These are phyloP conservation scores for Bombus pyrosoma DNA, from an alignment of 1,140 invertebrate species.

Conservation along the genomic window DNA sequence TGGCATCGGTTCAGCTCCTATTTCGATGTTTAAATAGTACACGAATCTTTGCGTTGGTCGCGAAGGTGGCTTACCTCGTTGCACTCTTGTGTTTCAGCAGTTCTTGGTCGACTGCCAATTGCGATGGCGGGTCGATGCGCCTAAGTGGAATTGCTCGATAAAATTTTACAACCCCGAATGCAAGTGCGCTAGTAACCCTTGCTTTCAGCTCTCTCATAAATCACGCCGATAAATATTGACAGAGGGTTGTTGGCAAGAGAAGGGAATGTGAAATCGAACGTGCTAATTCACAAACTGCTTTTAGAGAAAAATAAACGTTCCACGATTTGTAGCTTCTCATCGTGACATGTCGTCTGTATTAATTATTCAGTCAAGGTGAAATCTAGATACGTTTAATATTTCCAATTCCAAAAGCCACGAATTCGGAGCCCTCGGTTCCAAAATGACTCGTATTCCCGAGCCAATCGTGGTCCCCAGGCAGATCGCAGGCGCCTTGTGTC, in stretches of 20 bases:
- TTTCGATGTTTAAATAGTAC: conserved; percentile 4
- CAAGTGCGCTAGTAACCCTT: not conserved
- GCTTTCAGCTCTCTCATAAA: not conserved
- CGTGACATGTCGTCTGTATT: too few species aligned
- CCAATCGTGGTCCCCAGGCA: too few species aligned
- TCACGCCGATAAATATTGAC: conserved; percentile 6
- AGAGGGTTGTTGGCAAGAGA: too few species aligned
- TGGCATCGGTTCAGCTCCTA: conserved; percentile 20
- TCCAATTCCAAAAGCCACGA: too few species aligned
- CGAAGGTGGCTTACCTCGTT: conserved; percentile 8
- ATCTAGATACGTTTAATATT: too few species aligned
- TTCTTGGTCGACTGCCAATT: conserved; percentile 41
- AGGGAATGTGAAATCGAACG: not conserved
- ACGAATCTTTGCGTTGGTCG: not conserved
- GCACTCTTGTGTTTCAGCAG: not conserved
- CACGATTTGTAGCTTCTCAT: too few species aligned
- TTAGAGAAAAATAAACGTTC: not conserved
- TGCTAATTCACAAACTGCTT: not conserved
- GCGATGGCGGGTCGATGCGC: conserved; percentile 37
- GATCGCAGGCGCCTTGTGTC: not conserved
- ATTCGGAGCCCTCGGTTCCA: not conserved
- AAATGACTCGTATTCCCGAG: not conserved
- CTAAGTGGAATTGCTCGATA: conserved; percentile 11
- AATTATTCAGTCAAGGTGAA: too few species aligned
- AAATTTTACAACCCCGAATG: conserved; percentile 12